These are phyloP conservation scores for Craseonycteris thonglongyai DNA, from an alignment of 2,113 vertebrate species.

Conservation along the genomic window DNA sequence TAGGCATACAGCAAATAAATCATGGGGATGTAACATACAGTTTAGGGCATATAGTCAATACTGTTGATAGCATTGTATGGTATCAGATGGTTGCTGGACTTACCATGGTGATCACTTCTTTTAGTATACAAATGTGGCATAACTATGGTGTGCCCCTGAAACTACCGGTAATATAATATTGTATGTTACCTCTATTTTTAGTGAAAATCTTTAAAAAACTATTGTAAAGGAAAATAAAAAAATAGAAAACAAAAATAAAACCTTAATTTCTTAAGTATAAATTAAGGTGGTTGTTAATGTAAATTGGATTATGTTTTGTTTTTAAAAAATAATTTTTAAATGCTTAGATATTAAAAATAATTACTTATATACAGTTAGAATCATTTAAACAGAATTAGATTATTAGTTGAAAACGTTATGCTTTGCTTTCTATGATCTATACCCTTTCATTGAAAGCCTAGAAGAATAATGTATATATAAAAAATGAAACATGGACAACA, in stretches of 20 bases:
- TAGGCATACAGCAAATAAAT: no score
- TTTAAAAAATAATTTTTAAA: not conserved
- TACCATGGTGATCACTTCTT: no score
- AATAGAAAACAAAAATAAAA: not conserved
- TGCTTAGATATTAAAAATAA: constrained; percentile 20
- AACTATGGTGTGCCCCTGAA: no score
- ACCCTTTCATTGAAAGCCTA: not conserved
- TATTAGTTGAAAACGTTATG: not conserved
- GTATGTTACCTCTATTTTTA: no score
- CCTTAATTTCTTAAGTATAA: not conserved
- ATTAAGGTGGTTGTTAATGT: not conserved
- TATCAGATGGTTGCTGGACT: no score
- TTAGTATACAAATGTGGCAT: no score
- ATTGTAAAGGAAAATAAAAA: no score
- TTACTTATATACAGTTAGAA: not conserved
- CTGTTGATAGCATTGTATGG: no score
- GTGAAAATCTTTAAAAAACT: no score
- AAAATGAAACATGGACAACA: not conserved
- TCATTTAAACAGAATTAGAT: not conserved
- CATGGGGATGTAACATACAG: no score
- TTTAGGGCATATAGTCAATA: no score
- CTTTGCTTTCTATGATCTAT: constrained; percentile 6
- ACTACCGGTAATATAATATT: no score
- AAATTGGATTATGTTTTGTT: not conserved
- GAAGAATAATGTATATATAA: constrained; percentile 4